Evolutionary conservation across 2,797 vertebrate genomes (phyloP).

Genomic region (Gambelia wislizenii): DNA sequence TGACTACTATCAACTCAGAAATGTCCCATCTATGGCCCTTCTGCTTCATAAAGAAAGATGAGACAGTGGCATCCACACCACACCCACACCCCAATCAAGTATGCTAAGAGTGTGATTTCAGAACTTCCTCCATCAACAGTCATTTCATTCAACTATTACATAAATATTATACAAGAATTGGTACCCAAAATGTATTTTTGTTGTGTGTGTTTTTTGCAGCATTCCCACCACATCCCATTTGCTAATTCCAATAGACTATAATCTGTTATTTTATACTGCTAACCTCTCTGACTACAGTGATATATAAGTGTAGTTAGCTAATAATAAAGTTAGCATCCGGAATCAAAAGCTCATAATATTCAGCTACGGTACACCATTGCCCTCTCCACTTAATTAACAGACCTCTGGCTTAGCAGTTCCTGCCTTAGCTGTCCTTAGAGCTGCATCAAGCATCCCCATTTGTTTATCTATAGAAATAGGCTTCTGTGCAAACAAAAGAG

Average conservation of each 20-base stretch:
- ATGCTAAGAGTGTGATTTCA: no score
- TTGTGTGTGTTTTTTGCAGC: background rate
- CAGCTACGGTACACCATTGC: no score
- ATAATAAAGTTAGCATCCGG: background rate
- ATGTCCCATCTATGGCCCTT: background rate
- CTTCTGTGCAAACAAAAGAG: background rate
- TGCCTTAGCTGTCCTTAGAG: background rate
- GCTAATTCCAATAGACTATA: background rate
- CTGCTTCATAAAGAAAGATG: background rate
- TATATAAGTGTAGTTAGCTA: background rate
- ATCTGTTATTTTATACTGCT: background rate
- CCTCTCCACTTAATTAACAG: background rate
- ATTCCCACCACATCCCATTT: background rate
- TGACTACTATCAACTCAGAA: background rate
- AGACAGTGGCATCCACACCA: background rate
- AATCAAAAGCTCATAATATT: background rate
- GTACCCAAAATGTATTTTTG: background rate
- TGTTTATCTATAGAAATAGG: background rate
- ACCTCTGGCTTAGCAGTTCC: conserved; percentile 12
- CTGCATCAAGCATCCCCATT: background rate
- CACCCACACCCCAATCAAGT: no score
- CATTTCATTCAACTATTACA: background rate
- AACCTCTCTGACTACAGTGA: background rate
- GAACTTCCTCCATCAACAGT: background rate
- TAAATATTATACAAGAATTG: background rate